A percentile compares a stretch with the other conserved stretches of the same genome.
Conservation (phyloP, 2,888 invertebrate species). For the Heliconius cydno region DNA sequence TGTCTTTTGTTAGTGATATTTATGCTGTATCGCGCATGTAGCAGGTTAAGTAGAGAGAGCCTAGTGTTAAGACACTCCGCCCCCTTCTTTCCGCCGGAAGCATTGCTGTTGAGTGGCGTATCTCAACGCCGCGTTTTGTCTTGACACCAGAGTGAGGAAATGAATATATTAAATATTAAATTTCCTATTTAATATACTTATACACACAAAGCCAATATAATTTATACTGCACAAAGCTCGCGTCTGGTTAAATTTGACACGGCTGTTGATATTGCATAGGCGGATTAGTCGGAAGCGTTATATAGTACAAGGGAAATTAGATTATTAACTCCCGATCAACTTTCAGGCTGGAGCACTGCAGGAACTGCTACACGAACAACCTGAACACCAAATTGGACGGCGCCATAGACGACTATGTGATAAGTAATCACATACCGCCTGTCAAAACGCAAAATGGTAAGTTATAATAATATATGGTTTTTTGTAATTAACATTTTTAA, state of each 20-base stretch:
- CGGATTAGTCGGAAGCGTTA: not conserved
- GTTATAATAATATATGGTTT: too few relatives aligned
- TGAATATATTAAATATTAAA: too few relatives aligned
- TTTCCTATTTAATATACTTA: not conserved
- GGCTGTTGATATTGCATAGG: not conserved
- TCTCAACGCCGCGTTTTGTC: too few relatives aligned
- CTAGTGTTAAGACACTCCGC: too few relatives aligned
- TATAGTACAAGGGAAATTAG: slow-evolving; percentile 9
- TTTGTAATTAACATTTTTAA: too few relatives aligned
- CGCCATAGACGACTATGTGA: slow-evolving; percentile 79
- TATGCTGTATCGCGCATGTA: not conserved
- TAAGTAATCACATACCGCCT: slow-evolving; percentile 77
- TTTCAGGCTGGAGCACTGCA: slow-evolving; percentile 85
- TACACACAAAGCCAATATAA: not conserved
- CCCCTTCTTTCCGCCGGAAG: too few relatives aligned
- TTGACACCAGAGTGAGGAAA: too few relatives aligned
- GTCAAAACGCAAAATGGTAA: slow-evolving; percentile 79
- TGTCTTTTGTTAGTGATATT: not conserved
- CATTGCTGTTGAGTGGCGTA: too few relatives aligned
- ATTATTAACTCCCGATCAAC: slow-evolving; percentile 36
- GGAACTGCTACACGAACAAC: slow-evolving; percentile 93
- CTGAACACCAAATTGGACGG: slow-evolving; percentile 80
- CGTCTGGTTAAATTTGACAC: not conserved
- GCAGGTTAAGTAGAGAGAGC: too few relatives aligned
- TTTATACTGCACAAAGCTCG: not conserved